These are phyloP conservation scores for Carollia perspicillata DNA, from an alignment of 2,113 vertebrate species.

Conservation along the genomic window DNA sequence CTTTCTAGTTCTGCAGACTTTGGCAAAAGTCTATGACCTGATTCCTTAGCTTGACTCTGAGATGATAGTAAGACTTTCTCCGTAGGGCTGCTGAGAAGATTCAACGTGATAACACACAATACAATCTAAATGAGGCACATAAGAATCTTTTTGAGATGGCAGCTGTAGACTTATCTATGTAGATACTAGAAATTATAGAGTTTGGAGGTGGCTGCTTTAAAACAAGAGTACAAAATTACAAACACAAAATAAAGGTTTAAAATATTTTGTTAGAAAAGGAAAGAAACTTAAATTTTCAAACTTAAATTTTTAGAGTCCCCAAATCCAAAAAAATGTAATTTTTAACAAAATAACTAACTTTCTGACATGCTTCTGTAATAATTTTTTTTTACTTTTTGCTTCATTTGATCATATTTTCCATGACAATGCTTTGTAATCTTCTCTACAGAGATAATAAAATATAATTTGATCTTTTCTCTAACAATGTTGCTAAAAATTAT, in stretches of 20 bases:
- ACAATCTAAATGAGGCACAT: background rate
- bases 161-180: background rate
- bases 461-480: constrained; percentile 41
- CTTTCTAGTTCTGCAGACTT: background rate
- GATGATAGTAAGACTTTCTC: background rate
- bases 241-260: background rate
- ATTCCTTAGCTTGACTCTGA: background rate
- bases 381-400: constrained; percentile 1
- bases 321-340: background rate
- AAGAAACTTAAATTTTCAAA: background rate
- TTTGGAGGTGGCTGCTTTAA: background rate
- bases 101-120: background rate
- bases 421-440: constrained; percentile 34
- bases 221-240: background rate
- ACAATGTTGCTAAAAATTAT: background rate
- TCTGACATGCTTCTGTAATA: constrained; percentile 33
- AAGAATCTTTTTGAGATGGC: background rate
- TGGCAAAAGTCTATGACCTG: background rate
- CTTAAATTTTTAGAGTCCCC: background rate
- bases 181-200: background rate
- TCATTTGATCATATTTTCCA: constrained; percentile 23
- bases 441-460: constrained; percentile 21
- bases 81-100: background rate
- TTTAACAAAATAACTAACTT: constrained; percentile 34
- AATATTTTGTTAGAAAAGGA: background rate